Base-by-base conservation (phyloP, 2,888 invertebrate species). In the Drosophila paranaensis region DNA sequence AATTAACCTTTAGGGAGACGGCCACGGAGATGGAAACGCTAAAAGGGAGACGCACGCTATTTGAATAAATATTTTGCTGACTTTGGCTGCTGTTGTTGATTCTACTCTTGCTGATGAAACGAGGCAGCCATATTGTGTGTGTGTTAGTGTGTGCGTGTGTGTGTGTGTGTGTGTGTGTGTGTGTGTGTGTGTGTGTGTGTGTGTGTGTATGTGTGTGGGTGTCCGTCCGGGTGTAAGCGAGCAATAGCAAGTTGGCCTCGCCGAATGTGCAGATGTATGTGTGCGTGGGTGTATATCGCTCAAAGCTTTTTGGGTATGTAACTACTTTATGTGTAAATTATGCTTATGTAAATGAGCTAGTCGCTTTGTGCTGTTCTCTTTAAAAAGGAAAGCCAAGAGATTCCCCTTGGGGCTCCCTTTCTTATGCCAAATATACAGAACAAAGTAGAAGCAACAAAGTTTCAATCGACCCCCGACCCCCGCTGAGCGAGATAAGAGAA, bases 41-140 rank as follows among this genome's bases (percentile, higher is more conserved):
- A 42, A 37, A 25, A 45, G 58, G 57, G 56, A 46, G 82, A 60
- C 70, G 78, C 74, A 89, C 84, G 88, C 88, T 82, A 91, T 91
- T 91, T 90, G 88, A 91, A 91, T 91, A 91, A 90, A 91, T 90
- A 90, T 90, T 90, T 82, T 90, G 89, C 90, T 90, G 87, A 88
- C 90, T 87, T 84, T 74, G 79, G 79, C 70, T 85, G 77, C 57
- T 68, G 70, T 64, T 73, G 60, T 54, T 61, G 72, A 40, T 57
- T 37, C 40, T 71, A 46, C 40, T 67, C 65, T 46, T 60, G 69
- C 25, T 57, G 30, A 20, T 33, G 67, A 16, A 67, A 50, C 37
- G 48, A 30, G 53, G 46, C 69, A 37, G 70, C 71, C 56, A 71
- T 58, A 43, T 62, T 71, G 57, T 43, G 13, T 37, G 39, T 40